Evolutionary conservation across 2,888 invertebrate species (phyloP).

Genomic region (Pollenia angustigena): DNA sequence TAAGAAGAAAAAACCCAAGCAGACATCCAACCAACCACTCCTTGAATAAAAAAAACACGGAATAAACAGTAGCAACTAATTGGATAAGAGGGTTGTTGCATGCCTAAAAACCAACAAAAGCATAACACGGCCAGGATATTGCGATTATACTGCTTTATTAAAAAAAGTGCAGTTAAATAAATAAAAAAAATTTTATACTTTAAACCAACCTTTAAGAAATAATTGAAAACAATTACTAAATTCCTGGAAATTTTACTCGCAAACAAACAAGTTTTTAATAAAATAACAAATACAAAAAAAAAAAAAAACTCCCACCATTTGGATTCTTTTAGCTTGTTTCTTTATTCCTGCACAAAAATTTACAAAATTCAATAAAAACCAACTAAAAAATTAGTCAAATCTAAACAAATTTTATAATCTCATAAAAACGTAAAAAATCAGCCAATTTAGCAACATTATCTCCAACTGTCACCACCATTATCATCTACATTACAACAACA

Average conservation of each 20-base stretch:
- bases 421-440: not conserved
- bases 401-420: conserved; percentile 1
- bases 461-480: conserved; percentile 36
- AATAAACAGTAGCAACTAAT: conserved; percentile 38
- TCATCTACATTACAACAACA: not conserved
- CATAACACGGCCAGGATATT: conserved; percentile 35
- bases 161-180: conserved; percentile 50
- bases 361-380: no score
- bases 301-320: not conserved
- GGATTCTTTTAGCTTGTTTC: no score
- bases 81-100: conserved; percentile 59
- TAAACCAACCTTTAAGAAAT: not conserved
- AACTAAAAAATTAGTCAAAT: conserved; percentile 12
- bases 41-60: conserved; percentile 35
- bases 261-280: not conserved
- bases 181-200: not conserved
- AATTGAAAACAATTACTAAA: conserved; percentile 51
- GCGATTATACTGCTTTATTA: conserved; percentile 3
- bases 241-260: conserved; percentile 47
- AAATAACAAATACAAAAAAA: not conserved
- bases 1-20: conserved; percentile 19
- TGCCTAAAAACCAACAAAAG: conserved; percentile 14
- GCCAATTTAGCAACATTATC: conserved; percentile 23
- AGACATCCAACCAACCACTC: conserved; percentile 65
- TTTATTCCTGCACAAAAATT: no score